Evolutionary conservation across 2,797 vertebrate genomes (phyloP).

Genomic region (Sphaeramia orbicularis): DNA sequence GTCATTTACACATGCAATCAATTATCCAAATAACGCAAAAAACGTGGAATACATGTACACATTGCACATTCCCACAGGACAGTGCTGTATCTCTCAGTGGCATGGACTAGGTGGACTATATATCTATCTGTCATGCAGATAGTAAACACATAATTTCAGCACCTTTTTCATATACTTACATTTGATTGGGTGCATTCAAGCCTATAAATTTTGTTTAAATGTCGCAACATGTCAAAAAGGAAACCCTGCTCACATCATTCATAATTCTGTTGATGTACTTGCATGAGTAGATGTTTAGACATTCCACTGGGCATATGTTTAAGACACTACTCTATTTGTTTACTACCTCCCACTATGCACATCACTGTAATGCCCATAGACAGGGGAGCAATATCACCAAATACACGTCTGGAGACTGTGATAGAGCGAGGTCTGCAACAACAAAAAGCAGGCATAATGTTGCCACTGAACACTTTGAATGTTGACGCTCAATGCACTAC

Average conservation of each 20-base stretch:
- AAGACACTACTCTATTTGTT: slow-evolving; percentile 55
- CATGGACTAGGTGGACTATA: slow-evolving; percentile 28
- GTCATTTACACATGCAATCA: slow-evolving; percentile 68
- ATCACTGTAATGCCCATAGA: slow-evolving; percentile 59
- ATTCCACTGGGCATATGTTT: slow-evolving; percentile 49
- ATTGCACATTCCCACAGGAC: slow-evolving; percentile 23
- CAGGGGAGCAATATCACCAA: slow-evolving; percentile 69
- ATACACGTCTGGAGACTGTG: slow-evolving; percentile 58
- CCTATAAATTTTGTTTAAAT: slow-evolving; percentile 40
- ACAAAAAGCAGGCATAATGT: slow-evolving; percentile 27
- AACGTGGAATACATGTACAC: slow-evolving; percentile 21
- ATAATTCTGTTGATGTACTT: slow-evolving; percentile 32
- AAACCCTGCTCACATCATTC: slow-evolving; percentile 29
- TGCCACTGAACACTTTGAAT: slow-evolving; percentile 19
- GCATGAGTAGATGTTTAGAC: slow-evolving; percentile 30
- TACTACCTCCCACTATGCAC: slow-evolving; percentile 51
- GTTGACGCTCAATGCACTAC: slow-evolving; percentile 20
- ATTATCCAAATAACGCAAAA: slow-evolving; percentile 65
- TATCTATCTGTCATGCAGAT: slow-evolving; percentile 49
- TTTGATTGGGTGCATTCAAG: slow-evolving; percentile 55
- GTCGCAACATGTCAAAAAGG: background rate
- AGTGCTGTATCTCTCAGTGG: slow-evolving; percentile 18
- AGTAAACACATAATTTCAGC: slow-evolving; percentile 52
- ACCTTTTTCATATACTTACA: slow-evolving; percentile 30
- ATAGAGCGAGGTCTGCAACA: slow-evolving; percentile 32